Conservation (phyloP, 2,797 vertebrate genomes). For the Setipinna tenuifilis region DNA sequence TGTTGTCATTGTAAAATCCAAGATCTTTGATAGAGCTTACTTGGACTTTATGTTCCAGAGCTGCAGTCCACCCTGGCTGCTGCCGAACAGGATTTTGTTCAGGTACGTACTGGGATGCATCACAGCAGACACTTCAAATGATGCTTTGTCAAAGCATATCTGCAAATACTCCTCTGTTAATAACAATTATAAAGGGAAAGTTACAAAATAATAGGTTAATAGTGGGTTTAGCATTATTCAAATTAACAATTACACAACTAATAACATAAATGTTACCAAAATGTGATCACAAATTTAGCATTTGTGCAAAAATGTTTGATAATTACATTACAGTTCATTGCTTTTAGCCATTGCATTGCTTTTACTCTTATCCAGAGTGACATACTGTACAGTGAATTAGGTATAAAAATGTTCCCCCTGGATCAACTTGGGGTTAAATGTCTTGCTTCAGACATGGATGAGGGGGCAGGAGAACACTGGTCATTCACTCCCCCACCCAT, state of each 20-base stretch:
- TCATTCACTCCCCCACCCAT: too few relatives aligned
- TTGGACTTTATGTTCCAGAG: conserved; percentile 96
- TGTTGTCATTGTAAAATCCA: too few relatives aligned
- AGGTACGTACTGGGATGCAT: conserved; percentile 95
- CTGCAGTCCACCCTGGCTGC: conserved; percentile 90
- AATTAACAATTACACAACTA: neutral
- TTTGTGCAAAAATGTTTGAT: too few relatives aligned
- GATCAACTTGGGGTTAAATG: too few relatives aligned
- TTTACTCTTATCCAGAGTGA: too few relatives aligned
- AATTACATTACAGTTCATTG: neutral
- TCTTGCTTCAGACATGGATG: too few relatives aligned
- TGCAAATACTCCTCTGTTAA: conserved; percentile 86
- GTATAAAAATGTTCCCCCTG: too few relatives aligned
- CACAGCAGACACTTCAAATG: conserved; percentile 86
- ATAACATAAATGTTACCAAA: neutral
- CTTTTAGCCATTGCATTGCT: too few relatives aligned
- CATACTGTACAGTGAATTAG: too few relatives aligned
- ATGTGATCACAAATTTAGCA: neutral
- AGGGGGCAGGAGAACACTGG: too few relatives aligned
- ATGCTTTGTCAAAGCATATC: conserved; percentile 83
- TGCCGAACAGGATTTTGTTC: conserved; percentile 95
- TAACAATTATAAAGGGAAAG: neutral
- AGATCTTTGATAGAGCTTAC: too few relatives aligned
- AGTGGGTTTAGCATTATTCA: neutral
- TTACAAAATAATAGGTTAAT: neutral